A percentile compares a stretch with the other conserved stretches of the same genome.
Conservation (phyloP, 2,113 vertebrate genomes). For the Piaya cayana region DNA sequence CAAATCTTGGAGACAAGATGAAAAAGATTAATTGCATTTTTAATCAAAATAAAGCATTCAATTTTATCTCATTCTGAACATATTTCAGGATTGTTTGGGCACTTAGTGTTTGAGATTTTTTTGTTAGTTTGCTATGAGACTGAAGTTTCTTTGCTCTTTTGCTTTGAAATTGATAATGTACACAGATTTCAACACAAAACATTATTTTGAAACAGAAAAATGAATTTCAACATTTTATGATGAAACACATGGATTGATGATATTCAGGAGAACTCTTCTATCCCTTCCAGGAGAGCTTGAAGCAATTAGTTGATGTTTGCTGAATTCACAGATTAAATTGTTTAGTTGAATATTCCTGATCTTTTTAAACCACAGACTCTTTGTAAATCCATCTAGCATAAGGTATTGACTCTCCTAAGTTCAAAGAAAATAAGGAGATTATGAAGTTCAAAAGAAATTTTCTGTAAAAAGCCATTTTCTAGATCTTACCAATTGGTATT, state of each 20-base stretch:
- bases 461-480: neutral
- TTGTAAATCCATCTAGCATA: neutral
- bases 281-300: neutral
- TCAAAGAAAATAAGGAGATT: neutral
- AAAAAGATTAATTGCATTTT: neutral
- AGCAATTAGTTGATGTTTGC: neutral
- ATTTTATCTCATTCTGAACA: neutral
- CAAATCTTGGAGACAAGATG: neutral
- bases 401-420: neutral
- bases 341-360: neutral
- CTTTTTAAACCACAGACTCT: neutral
- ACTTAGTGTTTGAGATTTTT: neutral
- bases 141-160: neutral
- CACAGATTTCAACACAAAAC: neutral
- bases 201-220: neutral
- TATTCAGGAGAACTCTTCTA: neutral
- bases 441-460: neutral
- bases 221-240: neutral
- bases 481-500: neutral
- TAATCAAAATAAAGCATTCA: neutral
- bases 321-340: neutral
- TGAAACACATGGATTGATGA: neutral
- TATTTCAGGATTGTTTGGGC: neutral
- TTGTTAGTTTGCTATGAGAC: neutral
- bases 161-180: neutral